phyloP scores from a whole-genome alignment of 1,140 invertebrate species.

The Philotrypesis tridentata region DNA sequence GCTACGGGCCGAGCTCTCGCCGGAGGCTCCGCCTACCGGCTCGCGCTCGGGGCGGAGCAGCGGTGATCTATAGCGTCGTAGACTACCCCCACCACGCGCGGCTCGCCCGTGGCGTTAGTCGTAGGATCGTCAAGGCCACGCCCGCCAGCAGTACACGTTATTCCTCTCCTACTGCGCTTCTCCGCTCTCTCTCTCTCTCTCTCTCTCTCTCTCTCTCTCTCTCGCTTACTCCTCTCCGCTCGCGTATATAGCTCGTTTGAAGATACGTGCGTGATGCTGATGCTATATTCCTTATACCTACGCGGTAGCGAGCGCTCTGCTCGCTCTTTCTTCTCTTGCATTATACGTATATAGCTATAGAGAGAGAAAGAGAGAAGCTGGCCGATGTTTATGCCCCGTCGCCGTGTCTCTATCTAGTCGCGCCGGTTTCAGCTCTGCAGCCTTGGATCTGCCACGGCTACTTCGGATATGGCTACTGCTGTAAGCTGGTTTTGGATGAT shows the following conservation, averaged over 20 bases:
- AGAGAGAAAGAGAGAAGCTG: constrained; percentile 31
- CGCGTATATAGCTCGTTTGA: neutral
- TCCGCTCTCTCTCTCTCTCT: neutral
- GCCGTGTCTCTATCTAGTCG: constrained; percentile 70
- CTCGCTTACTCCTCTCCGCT: constrained; percentile 2
- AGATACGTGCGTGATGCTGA: constrained; percentile 48
- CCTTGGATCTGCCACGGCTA: neutral
- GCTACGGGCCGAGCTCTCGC: constrained; percentile 57
- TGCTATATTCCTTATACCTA: constrained; percentile 34
- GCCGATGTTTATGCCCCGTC: constrained; percentile 69
- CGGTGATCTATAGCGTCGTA: constrained; percentile 74
- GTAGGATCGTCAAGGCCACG: constrained; percentile 52
- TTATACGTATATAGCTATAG: neutral
- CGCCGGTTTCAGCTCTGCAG: constrained; percentile 52
- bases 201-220: constrained; percentile 2
- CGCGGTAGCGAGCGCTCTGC: neutral
- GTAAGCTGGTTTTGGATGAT: neutral
- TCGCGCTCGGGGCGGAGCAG: constrained; percentile 61
- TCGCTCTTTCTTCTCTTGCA: neutral
- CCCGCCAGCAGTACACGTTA: constrained; percentile 42
- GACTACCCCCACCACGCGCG: constrained; percentile 63
- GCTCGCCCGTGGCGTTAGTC: constrained; percentile 30
- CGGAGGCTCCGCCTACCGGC: constrained; percentile 53
- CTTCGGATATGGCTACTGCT: neutral
- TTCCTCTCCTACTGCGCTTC: neutral